Conservation (phyloP, 1,140 invertebrate genomes). For the Leucophenga varia region DNA sequence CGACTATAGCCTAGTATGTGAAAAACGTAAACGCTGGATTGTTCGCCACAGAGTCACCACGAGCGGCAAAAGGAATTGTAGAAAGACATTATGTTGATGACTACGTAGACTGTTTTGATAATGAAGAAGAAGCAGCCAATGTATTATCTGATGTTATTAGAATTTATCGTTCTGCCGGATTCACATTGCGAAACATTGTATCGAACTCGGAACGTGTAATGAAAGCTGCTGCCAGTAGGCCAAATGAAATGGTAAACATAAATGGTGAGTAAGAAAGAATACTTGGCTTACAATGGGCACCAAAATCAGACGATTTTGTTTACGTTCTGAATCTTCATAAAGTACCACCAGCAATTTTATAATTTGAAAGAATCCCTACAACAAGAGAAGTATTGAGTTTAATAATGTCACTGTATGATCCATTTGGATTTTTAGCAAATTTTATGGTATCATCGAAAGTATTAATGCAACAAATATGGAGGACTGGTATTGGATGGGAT, state of each 20-base stretch:
- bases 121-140: constrained; percentile 9
- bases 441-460: constrained; percentile 48
- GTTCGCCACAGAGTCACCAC: constrained; percentile 8
- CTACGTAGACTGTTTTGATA: constrained; percentile 31
- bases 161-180: constrained; percentile 21
- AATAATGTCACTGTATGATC: constrained; percentile 46
- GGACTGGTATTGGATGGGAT: constrained; percentile 45
- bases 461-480: constrained; percentile 51
- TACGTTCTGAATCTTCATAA: background rate
- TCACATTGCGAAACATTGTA: constrained; percentile 17
- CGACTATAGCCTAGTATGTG: constrained; percentile 27
- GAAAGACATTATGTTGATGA: constrained; percentile 52
- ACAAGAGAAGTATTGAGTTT: constrained; percentile 35
- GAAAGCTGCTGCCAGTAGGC: background rate
- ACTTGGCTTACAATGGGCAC: constrained; percentile 2
- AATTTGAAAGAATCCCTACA: constrained; percentile 14
- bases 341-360: background rate
- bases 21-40: constrained; percentile 23
- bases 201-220: background rate
- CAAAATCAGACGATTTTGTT: background rate
- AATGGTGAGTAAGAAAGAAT: background rate
- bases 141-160: constrained; percentile 17
- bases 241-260: background rate
- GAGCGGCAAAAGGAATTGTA: constrained; percentile 28
- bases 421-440: constrained; percentile 46